Conservation (phyloP, 2,888 invertebrate species). For the Aphelenchoides bicaudatus region DNA sequence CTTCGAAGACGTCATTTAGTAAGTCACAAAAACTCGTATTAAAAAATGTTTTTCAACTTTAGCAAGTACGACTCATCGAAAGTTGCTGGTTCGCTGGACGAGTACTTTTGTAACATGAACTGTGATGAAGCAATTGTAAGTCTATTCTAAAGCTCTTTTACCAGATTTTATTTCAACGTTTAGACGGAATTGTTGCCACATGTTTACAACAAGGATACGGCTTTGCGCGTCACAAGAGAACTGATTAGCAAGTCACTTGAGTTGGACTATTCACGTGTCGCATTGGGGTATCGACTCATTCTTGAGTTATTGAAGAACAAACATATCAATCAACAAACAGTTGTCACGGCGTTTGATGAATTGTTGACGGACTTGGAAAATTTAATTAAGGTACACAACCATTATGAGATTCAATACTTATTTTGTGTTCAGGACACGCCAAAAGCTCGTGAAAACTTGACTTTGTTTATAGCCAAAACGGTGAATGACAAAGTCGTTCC, state of each 20-base stretch:
- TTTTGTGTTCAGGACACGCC: conserved; percentile 17
- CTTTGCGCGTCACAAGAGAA: conserved; percentile 28
- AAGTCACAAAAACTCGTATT: no score
- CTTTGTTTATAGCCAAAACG: conserved; percentile 33
- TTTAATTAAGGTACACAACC: no score
- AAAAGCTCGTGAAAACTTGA: conserved; percentile 20
- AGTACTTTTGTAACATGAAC: conserved; percentile 37
- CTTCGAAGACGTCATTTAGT: conserved; percentile 21
- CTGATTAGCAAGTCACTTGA: conserved; percentile 25
- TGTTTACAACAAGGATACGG: conserved; percentile 26
- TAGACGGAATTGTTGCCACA: conserved; percentile 5
- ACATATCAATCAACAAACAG: conserved; percentile 13
- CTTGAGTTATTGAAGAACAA: conserved; percentile 9
- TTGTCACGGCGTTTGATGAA: conserved; percentile 25
- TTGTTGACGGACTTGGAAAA: conserved; percentile 29
- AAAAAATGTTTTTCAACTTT: conserved; percentile 32
- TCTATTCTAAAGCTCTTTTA: background rate
- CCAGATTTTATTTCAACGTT: background rate
- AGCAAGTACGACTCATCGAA: conserved; percentile 33
- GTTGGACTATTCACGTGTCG: conserved; percentile 24
- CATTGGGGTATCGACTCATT: conserved; percentile 24
- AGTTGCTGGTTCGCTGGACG: conserved; percentile 29
- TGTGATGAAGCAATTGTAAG: conserved; percentile 35
- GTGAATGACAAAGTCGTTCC: conserved; percentile 20
- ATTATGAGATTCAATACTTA: no score